Percentiles rank a stretch among this genome's conserved stretches.
These are phyloP conservation scores for Lepus europaeus DNA, from an alignment of 2,113 vertebrate genomes.

Conservation along the genomic window DNA sequence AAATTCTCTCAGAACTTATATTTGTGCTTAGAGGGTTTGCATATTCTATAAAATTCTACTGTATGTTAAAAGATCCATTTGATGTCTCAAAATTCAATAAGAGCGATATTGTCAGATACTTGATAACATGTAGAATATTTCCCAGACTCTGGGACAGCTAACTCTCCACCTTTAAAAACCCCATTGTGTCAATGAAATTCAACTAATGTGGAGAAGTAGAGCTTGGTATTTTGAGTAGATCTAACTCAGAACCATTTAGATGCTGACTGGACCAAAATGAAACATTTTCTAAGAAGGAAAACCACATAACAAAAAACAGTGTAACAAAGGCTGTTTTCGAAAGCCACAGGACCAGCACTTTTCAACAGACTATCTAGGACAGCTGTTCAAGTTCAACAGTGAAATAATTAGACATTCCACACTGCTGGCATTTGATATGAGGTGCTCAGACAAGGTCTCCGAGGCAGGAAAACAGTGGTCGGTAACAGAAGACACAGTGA, in stretches of 20 bases:
- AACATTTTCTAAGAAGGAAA: conserved; percentile 47
- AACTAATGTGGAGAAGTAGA: not conserved
- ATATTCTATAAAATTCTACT: not conserved
- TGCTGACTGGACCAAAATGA: conserved; percentile 12
- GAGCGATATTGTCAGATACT: not conserved
- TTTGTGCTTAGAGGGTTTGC: not conserved
- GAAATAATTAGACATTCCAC: conserved; percentile 67
- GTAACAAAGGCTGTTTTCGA: conserved; percentile 72
- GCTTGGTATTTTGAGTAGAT: not conserved
- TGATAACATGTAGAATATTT: not conserved
- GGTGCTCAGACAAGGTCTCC: conserved; percentile 39
- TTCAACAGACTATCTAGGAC: conserved; percentile 63
- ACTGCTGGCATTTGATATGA: conserved; percentile 70
- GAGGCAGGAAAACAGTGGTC: conserved; percentile 43
- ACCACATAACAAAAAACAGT: not conserved
- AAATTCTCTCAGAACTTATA: not conserved
- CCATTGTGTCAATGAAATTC: not conserved
- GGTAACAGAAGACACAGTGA: conserved; percentile 56
- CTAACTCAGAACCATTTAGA: not conserved
- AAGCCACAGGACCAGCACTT: not conserved
- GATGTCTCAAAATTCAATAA: conserved; percentile 39
- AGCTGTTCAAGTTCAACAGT: conserved; percentile 74
- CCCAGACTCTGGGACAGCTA: not conserved
- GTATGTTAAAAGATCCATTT: not conserved
- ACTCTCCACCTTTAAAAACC: not conserved